phyloP scores from a whole-genome alignment of 2,888 invertebrate genomes.

The Apomyelois bistriatella region DNA sequence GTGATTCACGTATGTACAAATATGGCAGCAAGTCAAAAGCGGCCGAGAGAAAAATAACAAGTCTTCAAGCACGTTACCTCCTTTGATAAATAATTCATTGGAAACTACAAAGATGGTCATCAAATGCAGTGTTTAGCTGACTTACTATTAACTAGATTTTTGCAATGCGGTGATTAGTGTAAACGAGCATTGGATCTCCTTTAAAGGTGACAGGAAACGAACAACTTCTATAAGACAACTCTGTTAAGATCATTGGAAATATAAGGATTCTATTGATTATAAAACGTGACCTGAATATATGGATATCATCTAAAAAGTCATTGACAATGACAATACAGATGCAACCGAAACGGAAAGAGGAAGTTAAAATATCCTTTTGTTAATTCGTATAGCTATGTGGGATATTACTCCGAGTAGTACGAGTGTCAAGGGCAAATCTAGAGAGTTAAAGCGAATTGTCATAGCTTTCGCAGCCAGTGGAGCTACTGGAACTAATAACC shows the following conservation, averaged over 20 bases:
- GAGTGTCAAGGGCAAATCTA: conserved; percentile 34
- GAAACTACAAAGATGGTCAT: conserved; percentile 50
- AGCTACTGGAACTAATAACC: conserved; percentile 67
- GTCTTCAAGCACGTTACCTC: conserved; percentile 33
- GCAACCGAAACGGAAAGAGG: conserved; percentile 36
- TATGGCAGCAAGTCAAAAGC: conserved; percentile 43
- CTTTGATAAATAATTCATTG: conserved; percentile 53
- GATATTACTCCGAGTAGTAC: neutral
- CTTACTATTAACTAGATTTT: conserved; percentile 43
- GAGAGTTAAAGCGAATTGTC: conserved; percentile 43
- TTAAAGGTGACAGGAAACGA: conserved; percentile 53
- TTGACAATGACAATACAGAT: neutral
- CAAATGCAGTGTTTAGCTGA: conserved; percentile 36
- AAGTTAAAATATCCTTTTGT: conserved; percentile 23
- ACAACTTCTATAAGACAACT: conserved; percentile 26
- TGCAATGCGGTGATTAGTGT: conserved; percentile 38
- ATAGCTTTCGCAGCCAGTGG: conserved; percentile 44
- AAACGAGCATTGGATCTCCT: conserved; percentile 40
- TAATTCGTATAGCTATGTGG: neutral
- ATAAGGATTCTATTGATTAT: neutral
- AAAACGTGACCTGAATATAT: conserved; percentile 8
- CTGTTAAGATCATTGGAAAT: conserved; percentile 15
- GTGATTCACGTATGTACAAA: conserved; percentile 52
- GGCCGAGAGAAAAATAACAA: conserved; percentile 42
- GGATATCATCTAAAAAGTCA: neutral